Conservation (phyloP, 2,113 vertebrate genomes). For the Alexandromys fortis region DNA sequence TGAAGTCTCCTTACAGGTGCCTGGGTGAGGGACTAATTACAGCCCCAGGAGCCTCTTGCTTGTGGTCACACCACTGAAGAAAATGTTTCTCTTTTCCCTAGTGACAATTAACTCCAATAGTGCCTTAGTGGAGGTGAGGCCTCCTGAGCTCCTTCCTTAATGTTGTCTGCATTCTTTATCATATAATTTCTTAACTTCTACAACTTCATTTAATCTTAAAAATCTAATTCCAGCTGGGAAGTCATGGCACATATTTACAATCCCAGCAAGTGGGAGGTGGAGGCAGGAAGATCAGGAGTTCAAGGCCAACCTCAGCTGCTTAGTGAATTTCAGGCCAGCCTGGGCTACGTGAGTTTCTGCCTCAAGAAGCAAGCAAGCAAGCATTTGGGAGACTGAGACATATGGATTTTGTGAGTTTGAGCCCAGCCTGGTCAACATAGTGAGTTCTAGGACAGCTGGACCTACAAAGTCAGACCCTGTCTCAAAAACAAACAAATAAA, state of each 20-base stretch:
- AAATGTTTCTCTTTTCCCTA: no score
- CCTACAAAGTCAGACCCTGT: no score
- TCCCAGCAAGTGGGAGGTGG: no score
- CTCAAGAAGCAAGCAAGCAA: background rate
- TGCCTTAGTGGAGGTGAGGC: no score
- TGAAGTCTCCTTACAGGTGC: background rate
- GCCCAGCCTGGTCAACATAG: background rate
- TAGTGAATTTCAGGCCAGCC: background rate
- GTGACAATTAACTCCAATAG: no score
- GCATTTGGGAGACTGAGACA: no score
- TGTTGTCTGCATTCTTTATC: background rate
- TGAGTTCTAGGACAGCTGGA: background rate
- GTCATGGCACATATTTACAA: no score
- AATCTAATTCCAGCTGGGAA: background rate
- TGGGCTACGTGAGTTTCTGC: background rate
- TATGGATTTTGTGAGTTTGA: no score
- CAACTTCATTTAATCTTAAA: background rate
- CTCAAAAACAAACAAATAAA: background rate
- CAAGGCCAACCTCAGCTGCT: no score
- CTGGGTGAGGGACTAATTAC: background rate
- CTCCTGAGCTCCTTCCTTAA: no score
- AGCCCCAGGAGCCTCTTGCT: no score
- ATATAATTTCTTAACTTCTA: background rate
- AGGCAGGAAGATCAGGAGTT: no score
- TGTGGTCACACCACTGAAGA: background rate